Percentiles rank a stretch among this genome's conserved stretches.
Conservation (phyloP, 2,797 vertebrate genomes). For the Phoxinus dragarum region DNA sequence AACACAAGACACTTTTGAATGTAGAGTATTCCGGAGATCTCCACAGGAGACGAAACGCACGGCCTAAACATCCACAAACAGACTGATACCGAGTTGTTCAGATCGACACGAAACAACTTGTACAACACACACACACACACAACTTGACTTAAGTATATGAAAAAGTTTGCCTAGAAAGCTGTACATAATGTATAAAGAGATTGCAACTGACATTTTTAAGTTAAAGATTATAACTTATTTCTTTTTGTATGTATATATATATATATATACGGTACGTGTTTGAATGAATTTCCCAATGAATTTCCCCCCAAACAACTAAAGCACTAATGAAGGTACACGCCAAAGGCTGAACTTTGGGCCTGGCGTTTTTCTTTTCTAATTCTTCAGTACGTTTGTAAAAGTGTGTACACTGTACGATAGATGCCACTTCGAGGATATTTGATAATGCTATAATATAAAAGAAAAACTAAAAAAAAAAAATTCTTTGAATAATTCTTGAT, state of each 20-base stretch:
- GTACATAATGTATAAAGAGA: conserved; percentile 77
- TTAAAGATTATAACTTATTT: conserved; percentile 75
- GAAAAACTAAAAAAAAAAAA: conserved; percentile 57
- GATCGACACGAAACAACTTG: conserved; percentile 56
- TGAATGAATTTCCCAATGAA: conserved; percentile 73
- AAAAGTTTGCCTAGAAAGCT: conserved; percentile 74
- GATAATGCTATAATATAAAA: conserved; percentile 79
- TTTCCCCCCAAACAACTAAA: conserved; percentile 70
- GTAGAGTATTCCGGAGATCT: conserved; percentile 84
- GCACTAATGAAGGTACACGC: conserved; percentile 84
- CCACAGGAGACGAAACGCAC: conserved; percentile 63
- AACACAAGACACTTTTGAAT: conserved; percentile 96
- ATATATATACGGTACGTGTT: conserved; percentile 65
- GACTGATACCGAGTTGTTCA: conserved; percentile 59
- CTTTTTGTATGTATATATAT: conserved; percentile 77
- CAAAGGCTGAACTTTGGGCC: conserved; percentile 75
- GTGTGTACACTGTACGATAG: conserved; percentile 72
- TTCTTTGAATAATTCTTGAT: conserved; percentile 76
- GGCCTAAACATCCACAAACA: conserved; percentile 32
- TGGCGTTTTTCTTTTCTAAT: conserved; percentile 66
- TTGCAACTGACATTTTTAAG: conserved; percentile 73
- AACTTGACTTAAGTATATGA: conserved; percentile 60
- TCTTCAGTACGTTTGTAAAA: conserved; percentile 71
- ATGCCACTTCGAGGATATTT: conserved; percentile 81
- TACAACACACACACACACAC: conserved; percentile 34